Percentiles rank a stretch among this genome's conserved stretches.
These are phyloP conservation scores for Apis laboriosa DNA, from an alignment of 1,140 invertebrate genomes.

Conservation along the genomic window DNA sequence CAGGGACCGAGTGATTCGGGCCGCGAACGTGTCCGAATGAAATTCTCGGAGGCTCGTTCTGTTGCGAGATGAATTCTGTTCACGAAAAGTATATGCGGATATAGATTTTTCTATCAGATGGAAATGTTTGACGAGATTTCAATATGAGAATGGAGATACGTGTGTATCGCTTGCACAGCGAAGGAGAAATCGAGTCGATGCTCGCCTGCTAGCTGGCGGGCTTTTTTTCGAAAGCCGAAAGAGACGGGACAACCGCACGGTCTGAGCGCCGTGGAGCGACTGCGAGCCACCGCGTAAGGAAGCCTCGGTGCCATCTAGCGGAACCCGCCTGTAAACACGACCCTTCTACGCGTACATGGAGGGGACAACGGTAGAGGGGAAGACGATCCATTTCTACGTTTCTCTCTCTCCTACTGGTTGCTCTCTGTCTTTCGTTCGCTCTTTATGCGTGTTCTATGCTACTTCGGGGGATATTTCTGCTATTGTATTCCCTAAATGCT, in stretches of 20 bases:
- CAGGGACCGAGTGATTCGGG: not conserved
- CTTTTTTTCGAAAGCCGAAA: constrained; percentile 34
- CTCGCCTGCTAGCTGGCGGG: constrained; percentile 53
- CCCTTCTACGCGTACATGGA: constrained; percentile 17
- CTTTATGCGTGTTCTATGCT: not conserved
- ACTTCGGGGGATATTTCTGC: constrained; percentile 39
- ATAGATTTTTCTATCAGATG: not conserved
- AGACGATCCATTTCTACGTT: constrained; percentile 43
- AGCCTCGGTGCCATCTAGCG: constrained; percentile 68
- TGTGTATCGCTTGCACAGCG: constrained; percentile 13
- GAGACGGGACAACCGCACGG: constrained; percentile 56
- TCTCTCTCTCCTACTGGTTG: not conserved
- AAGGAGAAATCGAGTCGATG: constrained; percentile 29
- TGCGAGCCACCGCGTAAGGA: constrained; percentile 62
- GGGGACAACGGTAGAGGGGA: constrained; percentile 34
- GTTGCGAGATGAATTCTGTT: not conserved
- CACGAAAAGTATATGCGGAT: not conserved
- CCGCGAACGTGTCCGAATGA: constrained; percentile 14
- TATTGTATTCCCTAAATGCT: constrained; percentile 43
- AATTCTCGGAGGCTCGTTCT: not conserved
- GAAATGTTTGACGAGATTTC: not conserved
- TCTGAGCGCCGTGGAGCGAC: constrained; percentile 65
- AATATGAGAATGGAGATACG: not conserved
- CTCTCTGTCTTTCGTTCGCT: not conserved
- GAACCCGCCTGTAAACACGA: constrained; percentile 33